Conservation (phyloP, 2,113 vertebrate species). For the Rhinolophus ferrumequinum region DNA sequence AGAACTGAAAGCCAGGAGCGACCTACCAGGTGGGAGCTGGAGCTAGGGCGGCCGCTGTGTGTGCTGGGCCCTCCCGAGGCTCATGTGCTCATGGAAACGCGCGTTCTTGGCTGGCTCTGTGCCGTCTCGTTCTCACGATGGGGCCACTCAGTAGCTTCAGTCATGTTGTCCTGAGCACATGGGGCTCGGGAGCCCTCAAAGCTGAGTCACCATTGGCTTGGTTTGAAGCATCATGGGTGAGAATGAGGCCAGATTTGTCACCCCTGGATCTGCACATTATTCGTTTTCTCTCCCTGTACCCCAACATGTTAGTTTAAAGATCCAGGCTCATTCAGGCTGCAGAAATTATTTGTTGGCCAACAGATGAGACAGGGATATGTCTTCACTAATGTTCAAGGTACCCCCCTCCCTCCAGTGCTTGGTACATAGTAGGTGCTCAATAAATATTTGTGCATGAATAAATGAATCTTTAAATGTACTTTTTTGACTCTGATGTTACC, state of each 20-base stretch:
- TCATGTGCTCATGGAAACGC: rapidly evolving
- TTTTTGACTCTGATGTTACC: neutral
- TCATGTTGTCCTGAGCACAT: neutral
- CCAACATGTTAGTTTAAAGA: rapidly evolving
- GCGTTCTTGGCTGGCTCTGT: rapidly evolving
- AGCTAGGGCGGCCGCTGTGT: neutral
- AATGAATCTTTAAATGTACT: neutral
- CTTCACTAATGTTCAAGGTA: neutral
- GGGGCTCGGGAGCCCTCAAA: neutral
- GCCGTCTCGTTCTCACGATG: rapidly evolving
- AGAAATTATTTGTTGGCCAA: neutral
- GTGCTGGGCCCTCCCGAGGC: neutral
- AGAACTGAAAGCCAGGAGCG: neutral
- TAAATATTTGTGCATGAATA: neutral
- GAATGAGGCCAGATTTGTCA: neutral
- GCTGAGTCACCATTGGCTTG: neutral
- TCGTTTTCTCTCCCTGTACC: neutral
- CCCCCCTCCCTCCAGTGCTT: neutral
- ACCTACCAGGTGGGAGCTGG: rapidly evolving
- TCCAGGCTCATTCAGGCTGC: too few species aligned
- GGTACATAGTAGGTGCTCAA: neutral
- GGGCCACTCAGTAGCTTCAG: neutral
- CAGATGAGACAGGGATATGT: neutral
- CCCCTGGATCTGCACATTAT: rapidly evolving
- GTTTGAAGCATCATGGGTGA: neutral